A percentile compares a stretch with the other conserved stretches of the same genome.
Conservation (phyloP, 2,888 invertebrate genomes). For the Caradrina clavipalpis region DNA sequence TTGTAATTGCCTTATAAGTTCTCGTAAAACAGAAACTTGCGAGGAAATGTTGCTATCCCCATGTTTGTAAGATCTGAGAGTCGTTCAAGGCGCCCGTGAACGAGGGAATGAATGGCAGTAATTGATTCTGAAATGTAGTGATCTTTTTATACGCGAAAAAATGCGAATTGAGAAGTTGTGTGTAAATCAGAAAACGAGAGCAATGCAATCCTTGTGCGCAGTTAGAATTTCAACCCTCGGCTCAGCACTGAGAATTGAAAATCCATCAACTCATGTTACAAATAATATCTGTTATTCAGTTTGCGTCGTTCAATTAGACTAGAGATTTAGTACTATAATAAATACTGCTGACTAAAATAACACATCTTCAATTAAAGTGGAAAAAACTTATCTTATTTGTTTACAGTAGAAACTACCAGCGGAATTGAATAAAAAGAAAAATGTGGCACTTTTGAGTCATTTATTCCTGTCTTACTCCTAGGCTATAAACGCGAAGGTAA, state of each 20-base stretch:
- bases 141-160: slow-evolving; percentile 24
- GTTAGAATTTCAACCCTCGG: too few species aligned
- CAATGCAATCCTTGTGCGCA: too few species aligned
- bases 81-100: slow-evolving; percentile 22
- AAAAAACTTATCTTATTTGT: slow-evolving; percentile 20
- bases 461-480: slow-evolving; percentile 3
- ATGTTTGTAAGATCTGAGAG: slow-evolving; percentile 22
- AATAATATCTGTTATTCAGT: slow-evolving; percentile 33
- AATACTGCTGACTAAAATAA: slow-evolving; percentile 19
- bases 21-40: slow-evolving; percentile 30
- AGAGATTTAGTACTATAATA: slow-evolving; percentile 27
- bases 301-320: slow-evolving; percentile 32
- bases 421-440: slow-evolving; percentile 11
- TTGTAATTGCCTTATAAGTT: slow-evolving; percentile 55
- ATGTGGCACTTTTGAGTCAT: neutral
- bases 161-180: slow-evolving; percentile 6
- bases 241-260: too few species aligned
- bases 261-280: too few species aligned
- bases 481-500: slow-evolving; percentile 12
- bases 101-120: slow-evolving; percentile 33
- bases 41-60: slow-evolving; percentile 40
- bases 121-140: slow-evolving; percentile 38
- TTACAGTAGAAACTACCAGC: neutral
- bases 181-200: slow-evolving; percentile 37
- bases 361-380: slow-evolving; percentile 1